Conservation (phyloP, 1,140 invertebrate genomes). For the Zaprionus camerounensis region DNA sequence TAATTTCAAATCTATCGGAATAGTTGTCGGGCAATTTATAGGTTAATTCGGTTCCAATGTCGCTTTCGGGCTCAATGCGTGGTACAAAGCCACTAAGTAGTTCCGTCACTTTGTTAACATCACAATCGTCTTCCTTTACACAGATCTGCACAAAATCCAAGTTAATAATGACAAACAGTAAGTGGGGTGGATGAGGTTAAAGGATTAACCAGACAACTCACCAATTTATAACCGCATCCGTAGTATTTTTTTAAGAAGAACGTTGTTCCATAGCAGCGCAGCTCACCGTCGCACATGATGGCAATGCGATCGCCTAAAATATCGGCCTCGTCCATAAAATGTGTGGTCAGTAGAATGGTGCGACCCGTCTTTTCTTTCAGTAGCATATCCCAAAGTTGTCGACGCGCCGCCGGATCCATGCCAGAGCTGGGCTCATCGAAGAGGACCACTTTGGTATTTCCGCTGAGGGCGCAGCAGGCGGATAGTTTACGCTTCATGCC, state of each 20-base stretch:
- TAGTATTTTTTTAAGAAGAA: slow-evolving; percentile 95
- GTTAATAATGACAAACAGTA: neutral
- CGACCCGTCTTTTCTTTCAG: slow-evolving; percentile 86
- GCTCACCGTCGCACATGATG: slow-evolving; percentile 92
- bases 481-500: slow-evolving; percentile 94
- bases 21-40: slow-evolving; percentile 71
- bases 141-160: slow-evolving; percentile 57
- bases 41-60: slow-evolving; percentile 76
- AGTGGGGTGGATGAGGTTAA: neutral
- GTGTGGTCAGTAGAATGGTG: slow-evolving; percentile 96
- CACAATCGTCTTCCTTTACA: slow-evolving; percentile 71
- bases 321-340: slow-evolving; percentile 99
- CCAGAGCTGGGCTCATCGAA: slow-evolving; percentile 97
- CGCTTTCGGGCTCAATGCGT: slow-evolving; percentile 61
- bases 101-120: slow-evolving; percentile 58
- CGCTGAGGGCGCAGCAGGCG: slow-evolving; percentile 90
- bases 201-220: slow-evolving; percentile 25
- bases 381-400: slow-evolving; percentile 95
- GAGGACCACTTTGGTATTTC: slow-evolving; percentile 89
- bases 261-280: slow-evolving; percentile 94
- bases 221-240: slow-evolving; percentile 85
- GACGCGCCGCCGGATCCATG: slow-evolving; percentile 96
- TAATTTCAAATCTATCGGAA: slow-evolving; percentile 63
- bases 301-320: slow-evolving; percentile 96
- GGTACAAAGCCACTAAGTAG: slow-evolving; percentile 72